phyloP scores from a whole-genome alignment of 2,888 invertebrate genomes.

The Caenorhabditis imperialis region DNA sequence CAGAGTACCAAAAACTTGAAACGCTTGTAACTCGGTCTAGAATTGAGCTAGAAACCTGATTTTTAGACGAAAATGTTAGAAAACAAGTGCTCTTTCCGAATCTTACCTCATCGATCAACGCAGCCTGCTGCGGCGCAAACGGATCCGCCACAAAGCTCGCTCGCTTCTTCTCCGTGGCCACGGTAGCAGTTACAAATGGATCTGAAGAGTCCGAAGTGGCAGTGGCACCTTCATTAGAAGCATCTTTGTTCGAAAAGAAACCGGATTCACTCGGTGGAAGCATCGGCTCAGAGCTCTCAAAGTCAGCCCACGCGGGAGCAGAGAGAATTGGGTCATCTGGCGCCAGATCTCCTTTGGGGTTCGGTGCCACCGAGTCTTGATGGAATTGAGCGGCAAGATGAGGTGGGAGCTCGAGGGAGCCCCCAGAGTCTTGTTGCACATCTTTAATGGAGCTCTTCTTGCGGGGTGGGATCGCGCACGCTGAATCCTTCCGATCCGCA shows the following conservation, averaged over 20 bases:
- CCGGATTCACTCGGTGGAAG: conserved; percentile 75
- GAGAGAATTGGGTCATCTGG: conserved; percentile 59
- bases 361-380: conserved; percentile 51
- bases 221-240: conserved; percentile 25
- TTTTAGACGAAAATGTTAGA: background rate
- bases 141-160: conserved; percentile 59
- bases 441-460: conserved; percentile 65
- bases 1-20: too few relatives aligned
- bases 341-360: conserved; percentile 63
- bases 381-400: conserved; percentile 49
- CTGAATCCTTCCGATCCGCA: conserved; percentile 49
- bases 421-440: conserved; percentile 63
- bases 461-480: conserved; percentile 61
- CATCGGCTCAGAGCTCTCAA: conserved; percentile 67
- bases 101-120: conserved; percentile 66
- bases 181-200: conserved; percentile 47
- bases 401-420: conserved; percentile 59
- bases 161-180: conserved; percentile 15
- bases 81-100: background rate
- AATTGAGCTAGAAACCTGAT: too few relatives aligned
- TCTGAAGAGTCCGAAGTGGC: conserved; percentile 26
- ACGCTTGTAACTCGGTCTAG: too few relatives aligned
- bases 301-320: conserved; percentile 69
- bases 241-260: conserved; percentile 69
- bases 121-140: conserved; percentile 69